Evolutionary conservation across 2,888 invertebrate species (phyloP).

Genomic region (Horisme vitalbata): DNA sequence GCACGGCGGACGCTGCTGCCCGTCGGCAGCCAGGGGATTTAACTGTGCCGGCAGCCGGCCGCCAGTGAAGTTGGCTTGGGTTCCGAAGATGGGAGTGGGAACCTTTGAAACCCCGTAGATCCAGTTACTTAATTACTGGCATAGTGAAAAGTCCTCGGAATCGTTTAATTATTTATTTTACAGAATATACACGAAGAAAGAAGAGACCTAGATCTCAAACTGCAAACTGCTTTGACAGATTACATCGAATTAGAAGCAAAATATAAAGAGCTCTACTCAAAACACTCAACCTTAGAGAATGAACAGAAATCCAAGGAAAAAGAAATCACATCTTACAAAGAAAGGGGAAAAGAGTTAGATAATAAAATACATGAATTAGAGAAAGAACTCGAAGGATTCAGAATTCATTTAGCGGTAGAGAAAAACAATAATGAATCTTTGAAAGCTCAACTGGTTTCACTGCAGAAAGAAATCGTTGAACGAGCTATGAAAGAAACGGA

Average conservation of each 20-base stretch:
- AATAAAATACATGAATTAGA: constrained; percentile 48
- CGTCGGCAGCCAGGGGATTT: too few relatives aligned
- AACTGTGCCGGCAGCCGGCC: too few relatives aligned
- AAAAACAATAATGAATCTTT: constrained; percentile 62
- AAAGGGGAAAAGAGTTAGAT: constrained; percentile 59
- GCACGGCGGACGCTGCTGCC: too few relatives aligned
- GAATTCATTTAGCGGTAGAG: constrained; percentile 60
- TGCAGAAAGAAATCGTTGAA: constrained; percentile 60
- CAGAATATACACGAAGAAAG: constrained; percentile 72
- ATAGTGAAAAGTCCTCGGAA: too few relatives aligned
- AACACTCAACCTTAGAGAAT: constrained; percentile 46
- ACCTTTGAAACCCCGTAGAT: too few relatives aligned
- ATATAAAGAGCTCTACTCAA: constrained; percentile 54
- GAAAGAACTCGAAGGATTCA: constrained; percentile 56
- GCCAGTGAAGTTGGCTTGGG: too few relatives aligned
- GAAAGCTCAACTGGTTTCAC: constrained; percentile 50
- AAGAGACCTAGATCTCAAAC: constrained; percentile 81
- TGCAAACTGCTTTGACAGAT: constrained; percentile 76
- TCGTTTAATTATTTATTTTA: constrained; percentile 9
- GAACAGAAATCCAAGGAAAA: constrained; percentile 64
- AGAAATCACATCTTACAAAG: constrained; percentile 71
- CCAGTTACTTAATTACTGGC: not conserved
- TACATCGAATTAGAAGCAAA: constrained; percentile 76
- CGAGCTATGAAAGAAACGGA: constrained; percentile 65
- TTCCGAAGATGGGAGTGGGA: too few relatives aligned